These are phyloP conservation scores for Dromiciops gliroides DNA, from an alignment of 2,113 vertebrate species.

Conservation along the genomic window DNA sequence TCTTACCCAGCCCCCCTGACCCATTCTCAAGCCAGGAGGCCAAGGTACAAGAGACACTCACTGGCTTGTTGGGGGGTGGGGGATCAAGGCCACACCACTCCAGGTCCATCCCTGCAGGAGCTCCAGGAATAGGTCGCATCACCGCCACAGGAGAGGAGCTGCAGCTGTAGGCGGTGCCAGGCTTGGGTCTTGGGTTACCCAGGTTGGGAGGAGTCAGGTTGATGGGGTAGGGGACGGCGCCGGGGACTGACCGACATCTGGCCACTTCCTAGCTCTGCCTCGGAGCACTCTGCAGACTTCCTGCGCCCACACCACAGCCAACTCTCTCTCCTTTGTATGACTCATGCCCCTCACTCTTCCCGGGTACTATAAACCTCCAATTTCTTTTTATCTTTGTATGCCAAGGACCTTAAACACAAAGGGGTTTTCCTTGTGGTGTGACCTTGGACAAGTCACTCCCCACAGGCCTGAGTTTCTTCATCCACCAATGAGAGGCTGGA, in stretches of 20 bases:
- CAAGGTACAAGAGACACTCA: not conserved
- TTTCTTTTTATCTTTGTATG: not conserved
- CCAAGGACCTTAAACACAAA: not conserved
- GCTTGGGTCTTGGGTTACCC: not conserved
- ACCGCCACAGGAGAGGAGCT: not conserved
- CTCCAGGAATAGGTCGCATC: no score
- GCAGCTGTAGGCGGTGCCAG: not conserved
- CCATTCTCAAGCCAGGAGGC: not conserved
- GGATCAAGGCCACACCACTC: not conserved
- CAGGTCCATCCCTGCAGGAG: not conserved
- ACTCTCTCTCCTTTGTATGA: no score
- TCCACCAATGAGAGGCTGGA: not conserved
- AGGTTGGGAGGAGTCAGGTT: not conserved
- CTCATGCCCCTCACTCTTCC: no score
- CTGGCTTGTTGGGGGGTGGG: not conserved
- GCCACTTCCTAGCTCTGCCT: not conserved
- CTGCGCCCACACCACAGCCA: not conserved
- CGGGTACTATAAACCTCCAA: not conserved
- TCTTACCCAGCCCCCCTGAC: not conserved
- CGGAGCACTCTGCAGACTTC: not conserved
- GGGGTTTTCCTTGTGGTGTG: not conserved
- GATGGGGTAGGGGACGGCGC: not conserved
- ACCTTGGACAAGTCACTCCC: not conserved
- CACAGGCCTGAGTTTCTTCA: not conserved
- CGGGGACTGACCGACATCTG: not conserved